Base-by-base conservation (phyloP, 2,888 invertebrate species). In the Lordiphosa andalusiaca region DNA sequence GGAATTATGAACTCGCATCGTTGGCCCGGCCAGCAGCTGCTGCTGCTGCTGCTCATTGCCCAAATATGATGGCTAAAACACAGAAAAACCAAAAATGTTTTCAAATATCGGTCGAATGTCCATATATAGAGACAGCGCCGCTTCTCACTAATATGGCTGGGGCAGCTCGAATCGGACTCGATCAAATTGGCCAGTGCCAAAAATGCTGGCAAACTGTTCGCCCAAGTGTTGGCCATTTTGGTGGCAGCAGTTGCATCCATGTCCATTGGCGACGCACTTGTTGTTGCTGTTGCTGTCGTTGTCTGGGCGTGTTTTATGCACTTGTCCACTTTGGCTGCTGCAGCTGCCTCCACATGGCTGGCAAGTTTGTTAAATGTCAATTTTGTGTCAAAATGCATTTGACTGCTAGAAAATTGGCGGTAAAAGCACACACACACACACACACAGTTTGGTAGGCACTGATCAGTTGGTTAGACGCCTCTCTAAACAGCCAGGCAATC, bases 361-460 rank as follows among this genome's bases (percentile, higher is more conserved):
- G 73, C 67, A 72, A 78, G 72, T 85, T 85, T 80, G 86, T 87
- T 73, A 85, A 82, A 85, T 76, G 86, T 86, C 86, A 86, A 72
- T 86, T 85, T 84, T 75, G 68, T 82, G 87, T 85, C 87, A 84
- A 77, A 72, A 67, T 60, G 67, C 69, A 80, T 62, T 71, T 57
- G 62, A 61, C 30, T 67, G 59, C 55, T 50, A 60, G 59, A 60
- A 55, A 63, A 63, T 64, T 73, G 66, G 66, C 64, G 51, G 54
- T 9, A 39, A 58, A 53, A 41, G 38, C 25, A 16, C 21, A 37
- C 9, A 30, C 12, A 25, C 41, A 49, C 30, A 16, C 21, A 37
- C 6, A 19, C 12, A 25, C 41, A 49, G 44, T 49, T 53, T 44
- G 6, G 1, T 5, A 40, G 39, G 23, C 44, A 36, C 16, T 36